Base-by-base conservation (phyloP, 2,113 vertebrate genomes). In the Gobiocypris rarus region DNA sequence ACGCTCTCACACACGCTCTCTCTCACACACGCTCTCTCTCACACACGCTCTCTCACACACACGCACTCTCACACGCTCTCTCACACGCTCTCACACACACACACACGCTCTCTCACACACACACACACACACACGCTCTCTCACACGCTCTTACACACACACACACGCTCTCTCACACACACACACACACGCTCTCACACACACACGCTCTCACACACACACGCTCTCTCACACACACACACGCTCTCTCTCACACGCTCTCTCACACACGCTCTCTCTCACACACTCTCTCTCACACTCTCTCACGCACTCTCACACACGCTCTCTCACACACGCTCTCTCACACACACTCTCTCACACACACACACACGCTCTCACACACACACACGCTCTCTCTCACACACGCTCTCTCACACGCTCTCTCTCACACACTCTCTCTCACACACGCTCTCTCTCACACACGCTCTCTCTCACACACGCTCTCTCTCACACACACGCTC, bases 401-500 rank as follows among this genome's bases (percentile, higher is more conserved):
- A 34, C 34, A 17, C 7, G 2, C 31, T 59, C 7, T 79, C 90
- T 8, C 38, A 41, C 5, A 41, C 26, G 48, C n/a, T n/a, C n/a
- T n/a, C n/a, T n/a, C n/a, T n/a, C 19, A 59, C 34, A 34, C 34
- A 34, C 34, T 14, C 7, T 2, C 31, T 59, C 7, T 79, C 90
- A 98, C 97, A 41, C 38, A 41, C n/a, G n/a, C n/a, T n/a, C n/a
- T n/a, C n/a, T n/a, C n/a, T n/a, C 5, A 41, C 26, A 58, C 19
- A 59, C n/a, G n/a, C n/a, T n/a, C n/a, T n/a, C n/a, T n/a, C n/a
- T n/a, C 34, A 34, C 34, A 34, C 34, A 17, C 7, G 2, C 31
- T 59, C 7, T 79, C 90, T 8, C 38, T 8, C 5, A 41, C 26
- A 58, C 19, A 59, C 34, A 34, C n/a, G n/a, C n/a, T n/a, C n/a